Conservation (phyloP, 2,113 vertebrate species). For the Calypte anna region DNA sequence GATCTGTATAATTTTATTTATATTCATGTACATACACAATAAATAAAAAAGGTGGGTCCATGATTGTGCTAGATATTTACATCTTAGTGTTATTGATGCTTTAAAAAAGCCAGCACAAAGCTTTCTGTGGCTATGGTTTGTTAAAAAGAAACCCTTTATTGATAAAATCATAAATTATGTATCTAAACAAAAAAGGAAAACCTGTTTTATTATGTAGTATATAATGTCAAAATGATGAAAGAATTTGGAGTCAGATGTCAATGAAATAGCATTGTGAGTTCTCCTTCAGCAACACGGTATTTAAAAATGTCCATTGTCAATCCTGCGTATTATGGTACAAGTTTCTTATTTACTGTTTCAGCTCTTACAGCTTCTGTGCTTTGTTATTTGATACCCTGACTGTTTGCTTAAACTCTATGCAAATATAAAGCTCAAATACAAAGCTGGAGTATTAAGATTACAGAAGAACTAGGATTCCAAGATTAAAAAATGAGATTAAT, state of each 20-base stretch:
- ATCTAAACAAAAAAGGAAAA: neutral
- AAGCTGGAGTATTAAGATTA: constrained; percentile 54
- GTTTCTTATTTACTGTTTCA: constrained; percentile 41
- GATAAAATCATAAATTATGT: constrained; percentile 56
- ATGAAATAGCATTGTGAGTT: neutral
- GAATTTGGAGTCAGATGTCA: constrained; percentile 16
- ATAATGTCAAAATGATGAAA: constrained; percentile 46
- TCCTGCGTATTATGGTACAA: neutral
- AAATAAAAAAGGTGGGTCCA: neutral
- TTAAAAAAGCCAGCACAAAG: constrained; percentile 25
- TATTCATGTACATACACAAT: neutral
- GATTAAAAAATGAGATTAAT: constrained; percentile 48
- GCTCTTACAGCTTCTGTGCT: constrained; percentile 20
- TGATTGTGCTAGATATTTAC: neutral
- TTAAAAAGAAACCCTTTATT: constrained; percentile 21
- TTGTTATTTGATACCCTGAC: constrained; percentile 20
- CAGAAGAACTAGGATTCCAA: constrained; percentile 40
- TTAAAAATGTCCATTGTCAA: constrained; percentile 23
- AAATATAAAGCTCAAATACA: constrained; percentile 35
- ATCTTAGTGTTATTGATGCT: neutral
- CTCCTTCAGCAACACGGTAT: neutral
- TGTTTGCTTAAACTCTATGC: constrained; percentile 58
- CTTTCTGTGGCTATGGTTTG: neutral
- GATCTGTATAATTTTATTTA: neutral
- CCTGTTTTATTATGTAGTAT: neutral